These are phyloP conservation scores for Crematogaster levior DNA, from an alignment of 2,888 invertebrate species.

Conservation along the genomic window DNA sequence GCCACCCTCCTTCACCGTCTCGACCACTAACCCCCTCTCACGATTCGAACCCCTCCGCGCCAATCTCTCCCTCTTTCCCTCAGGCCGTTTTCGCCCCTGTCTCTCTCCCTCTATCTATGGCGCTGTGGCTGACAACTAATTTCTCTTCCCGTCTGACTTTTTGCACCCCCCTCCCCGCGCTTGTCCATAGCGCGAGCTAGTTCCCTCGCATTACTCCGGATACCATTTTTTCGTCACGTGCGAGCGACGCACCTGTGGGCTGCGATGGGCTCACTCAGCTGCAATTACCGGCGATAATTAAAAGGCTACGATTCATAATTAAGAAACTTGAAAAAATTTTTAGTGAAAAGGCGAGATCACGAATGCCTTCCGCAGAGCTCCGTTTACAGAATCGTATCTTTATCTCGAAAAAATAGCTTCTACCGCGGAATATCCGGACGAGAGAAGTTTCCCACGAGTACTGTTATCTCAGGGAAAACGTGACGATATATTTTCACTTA, in stretches of 20 bases:
- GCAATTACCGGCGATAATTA: conserved; percentile 43
- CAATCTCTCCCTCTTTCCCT: neutral
- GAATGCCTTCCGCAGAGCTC: neutral
- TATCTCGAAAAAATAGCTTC: neutral
- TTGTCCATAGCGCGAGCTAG: conserved; percentile 46
- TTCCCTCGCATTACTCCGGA: conserved; percentile 35
- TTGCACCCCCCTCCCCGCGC: conserved; percentile 55
- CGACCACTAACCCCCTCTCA: conserved; percentile 41
- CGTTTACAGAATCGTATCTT: neutral
- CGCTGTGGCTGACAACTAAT: conserved; percentile 78
- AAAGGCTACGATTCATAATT: conserved; percentile 38
- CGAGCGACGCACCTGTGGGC: conserved; percentile 5
- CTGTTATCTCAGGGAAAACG: neutral
- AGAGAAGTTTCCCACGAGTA: neutral
- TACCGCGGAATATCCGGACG: neutral
- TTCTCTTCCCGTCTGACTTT: conserved; percentile 75
- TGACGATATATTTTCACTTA: neutral
- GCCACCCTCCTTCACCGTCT: conserved; percentile 51
- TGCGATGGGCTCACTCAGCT: conserved; percentile 6
- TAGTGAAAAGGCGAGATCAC: neutral
- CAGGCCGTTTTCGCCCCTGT: conserved; percentile 9
- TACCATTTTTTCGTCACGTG: conserved; percentile 35
- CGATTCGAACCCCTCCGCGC: conserved; percentile 24
- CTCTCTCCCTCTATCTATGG: conserved; percentile 36
- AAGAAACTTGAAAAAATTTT: conserved; percentile 40